Evolutionary conservation across 2,888 invertebrate genomes (phyloP).

Genomic region (Diarsia dahlii): DNA sequence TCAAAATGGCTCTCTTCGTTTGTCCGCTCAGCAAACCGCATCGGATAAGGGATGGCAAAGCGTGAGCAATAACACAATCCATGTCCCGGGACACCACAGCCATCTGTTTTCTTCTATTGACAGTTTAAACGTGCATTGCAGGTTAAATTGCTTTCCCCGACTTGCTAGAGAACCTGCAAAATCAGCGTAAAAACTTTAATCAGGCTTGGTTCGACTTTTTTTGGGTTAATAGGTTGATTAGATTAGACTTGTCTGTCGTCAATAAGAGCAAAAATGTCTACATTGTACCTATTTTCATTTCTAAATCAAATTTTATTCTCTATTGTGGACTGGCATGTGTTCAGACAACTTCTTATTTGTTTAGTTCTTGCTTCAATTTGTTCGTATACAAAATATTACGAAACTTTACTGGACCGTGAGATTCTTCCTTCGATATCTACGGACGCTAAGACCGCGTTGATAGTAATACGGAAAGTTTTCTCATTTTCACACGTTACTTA

Average conservation of each 20-base stretch:
- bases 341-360: constrained; percentile 13
- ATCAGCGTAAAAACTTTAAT: constrained; percentile 12
- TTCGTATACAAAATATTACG: constrained; percentile 49
- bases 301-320: background rate
- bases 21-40: constrained; percentile 39
- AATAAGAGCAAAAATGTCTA: background rate
- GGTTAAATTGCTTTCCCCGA: constrained; percentile 20
- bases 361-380: constrained; percentile 43
- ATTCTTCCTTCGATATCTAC: constrained; percentile 29
- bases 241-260: background rate
- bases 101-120: constrained; percentile 41
- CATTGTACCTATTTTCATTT: background rate
- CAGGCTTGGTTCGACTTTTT: background rate
- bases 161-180: background rate
- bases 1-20: constrained; percentile 25
- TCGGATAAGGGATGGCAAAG: constrained; percentile 27
- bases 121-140: constrained; percentile 47
- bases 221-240: constrained; percentile 14
- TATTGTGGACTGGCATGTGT: constrained; percentile 6
- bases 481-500: constrained; percentile 42
- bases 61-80: constrained; percentile 47
- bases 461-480: constrained; percentile 56
- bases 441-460: constrained; percentile 35
- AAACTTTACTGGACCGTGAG: constrained; percentile 47
- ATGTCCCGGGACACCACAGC: constrained; percentile 28